These are phyloP conservation scores for Turnix velox DNA, from an alignment of 2,113 vertebrate genomes.

Conservation along the genomic window DNA sequence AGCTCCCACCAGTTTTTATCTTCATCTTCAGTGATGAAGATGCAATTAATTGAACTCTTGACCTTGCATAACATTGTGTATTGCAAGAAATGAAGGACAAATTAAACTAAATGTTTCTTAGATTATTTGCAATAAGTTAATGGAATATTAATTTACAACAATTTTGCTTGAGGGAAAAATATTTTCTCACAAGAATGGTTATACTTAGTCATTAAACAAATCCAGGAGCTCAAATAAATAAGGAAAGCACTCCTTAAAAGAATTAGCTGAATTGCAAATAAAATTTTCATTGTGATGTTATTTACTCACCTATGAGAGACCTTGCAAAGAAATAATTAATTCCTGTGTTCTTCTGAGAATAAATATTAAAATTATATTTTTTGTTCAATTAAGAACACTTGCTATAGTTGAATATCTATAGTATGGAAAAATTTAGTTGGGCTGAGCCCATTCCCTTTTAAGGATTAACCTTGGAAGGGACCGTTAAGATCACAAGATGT, in stretches of 20 bases:
- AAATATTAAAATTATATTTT: not conserved
- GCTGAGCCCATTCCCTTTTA: not conserved
- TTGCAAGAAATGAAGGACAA: not conserved
- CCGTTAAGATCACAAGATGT: accelerated
- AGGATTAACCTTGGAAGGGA: too few species aligned
- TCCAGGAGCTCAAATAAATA: not conserved
- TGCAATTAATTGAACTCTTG: not conserved
- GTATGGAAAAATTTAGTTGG: not conserved
- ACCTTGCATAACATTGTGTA: not conserved
- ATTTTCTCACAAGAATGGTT: not conserved
- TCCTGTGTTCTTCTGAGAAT: not conserved
- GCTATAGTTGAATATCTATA: not conserved
- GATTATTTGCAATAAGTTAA: not conserved
- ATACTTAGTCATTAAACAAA: not conserved
- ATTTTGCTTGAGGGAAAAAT: not conserved
- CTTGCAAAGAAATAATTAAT: not conserved
- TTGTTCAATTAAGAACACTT: too few species aligned
- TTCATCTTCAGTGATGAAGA: not conserved
- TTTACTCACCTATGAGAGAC: not conserved
- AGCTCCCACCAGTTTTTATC: not conserved
- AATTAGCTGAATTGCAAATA: not conserved
- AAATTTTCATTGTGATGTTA: not conserved
- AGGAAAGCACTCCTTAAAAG: not conserved
- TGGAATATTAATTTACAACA: not conserved
- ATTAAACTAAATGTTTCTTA: not conserved